Base-by-base conservation (phyloP, 2,113 vertebrate genomes). In the Lophotis ruficrista region DNA sequence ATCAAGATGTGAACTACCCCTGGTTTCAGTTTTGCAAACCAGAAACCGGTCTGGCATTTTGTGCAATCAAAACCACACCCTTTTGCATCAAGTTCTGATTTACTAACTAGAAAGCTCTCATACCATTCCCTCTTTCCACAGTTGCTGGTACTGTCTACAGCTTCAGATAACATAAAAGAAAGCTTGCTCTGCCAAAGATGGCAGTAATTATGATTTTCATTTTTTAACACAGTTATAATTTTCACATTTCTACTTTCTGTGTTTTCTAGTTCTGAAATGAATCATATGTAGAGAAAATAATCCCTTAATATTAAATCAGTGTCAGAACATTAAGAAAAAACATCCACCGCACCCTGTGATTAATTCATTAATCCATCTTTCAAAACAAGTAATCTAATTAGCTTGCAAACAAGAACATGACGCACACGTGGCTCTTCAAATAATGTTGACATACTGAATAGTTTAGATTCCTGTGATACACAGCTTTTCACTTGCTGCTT, bases 381-480 rank as follows among this genome's bases (percentile, higher is more conserved):
- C 92, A 94, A 95, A 95, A 96, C 88, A 87, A 96, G 90, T 43
- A 71, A 71, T 89, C 76, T 96, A 95, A 96, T 95, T 95, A 96
- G 90, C 94, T 95, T 75, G 76, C 96, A 94, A 94, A 95, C 89
- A 96, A 60, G 95, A 90, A 81, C 25, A 89, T 95, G 95, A 96
- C 65, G 38, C 76, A 96, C 80, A 89, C 45, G 3, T 87, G 86
- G 48, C 56, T 92, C 89, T 90, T 94, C 86, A 83, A 64, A 70
- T 17, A 41, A 31, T 92, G 89, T 89, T 93, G 92, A 94, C 84
- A 88, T 50, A 94, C 75, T 51, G 75, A 83, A 93, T 93, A 71
- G 51, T 68, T 94, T 33, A 60, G 56, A 96, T 94, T 93, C 85
- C 69, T 84, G 28, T 2, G 20, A 69, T 86, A 50, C 28, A 7